A percentile compares a stretch with the other conserved stretches of the same genome.
Evolutionary conservation across 1,140 invertebrate species (phyloP).

Genomic region (Eubasilissa regina): DNA sequence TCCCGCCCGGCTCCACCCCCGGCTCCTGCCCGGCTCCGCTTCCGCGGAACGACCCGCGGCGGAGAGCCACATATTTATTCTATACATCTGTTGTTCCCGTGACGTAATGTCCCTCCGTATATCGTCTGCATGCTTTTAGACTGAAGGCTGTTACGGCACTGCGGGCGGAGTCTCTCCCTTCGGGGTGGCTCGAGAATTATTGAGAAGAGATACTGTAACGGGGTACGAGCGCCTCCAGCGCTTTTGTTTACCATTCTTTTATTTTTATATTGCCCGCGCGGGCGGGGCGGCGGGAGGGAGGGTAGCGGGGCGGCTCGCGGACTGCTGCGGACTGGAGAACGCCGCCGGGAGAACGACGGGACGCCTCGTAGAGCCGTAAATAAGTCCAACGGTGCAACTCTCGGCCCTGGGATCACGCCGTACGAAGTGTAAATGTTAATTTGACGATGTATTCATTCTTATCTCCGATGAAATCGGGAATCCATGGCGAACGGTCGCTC

Average conservation of each 20-base stretch:
- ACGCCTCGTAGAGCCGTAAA: constrained; percentile 4
- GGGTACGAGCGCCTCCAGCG: constrained; percentile 24
- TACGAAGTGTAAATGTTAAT: constrained; percentile 48
- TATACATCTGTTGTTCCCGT: constrained; percentile 55
- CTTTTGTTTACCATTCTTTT: constrained; percentile 29
- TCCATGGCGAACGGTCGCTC: too few species aligned
- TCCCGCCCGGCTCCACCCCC: constrained; percentile 1
- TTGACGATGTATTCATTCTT: constrained; percentile 47
- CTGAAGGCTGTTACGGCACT: constrained; percentile 29
- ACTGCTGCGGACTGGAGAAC: background rate
- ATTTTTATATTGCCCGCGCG: constrained; percentile 29
- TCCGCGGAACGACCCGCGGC: constrained; percentile 21
- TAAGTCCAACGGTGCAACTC: background rate
- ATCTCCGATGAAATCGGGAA: constrained; percentile 11
- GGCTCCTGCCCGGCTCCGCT: too few species aligned
- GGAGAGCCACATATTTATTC: constrained; percentile 55
- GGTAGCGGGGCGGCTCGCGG: constrained; percentile 34
- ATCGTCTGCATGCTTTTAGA: constrained; percentile 50
- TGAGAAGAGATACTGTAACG: constrained; percentile 46
- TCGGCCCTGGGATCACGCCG: constrained; percentile 11
- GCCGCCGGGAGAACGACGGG: constrained; percentile 12
- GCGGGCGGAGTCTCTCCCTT: background rate
- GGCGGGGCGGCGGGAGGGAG: constrained; percentile 1
- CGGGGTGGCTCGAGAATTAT: constrained; percentile 46
- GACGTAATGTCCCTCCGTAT: constrained; percentile 52